Base-by-base conservation (phyloP, 92 coral and sea anemone genomes). In the Blastomussa wellsi region DNA sequence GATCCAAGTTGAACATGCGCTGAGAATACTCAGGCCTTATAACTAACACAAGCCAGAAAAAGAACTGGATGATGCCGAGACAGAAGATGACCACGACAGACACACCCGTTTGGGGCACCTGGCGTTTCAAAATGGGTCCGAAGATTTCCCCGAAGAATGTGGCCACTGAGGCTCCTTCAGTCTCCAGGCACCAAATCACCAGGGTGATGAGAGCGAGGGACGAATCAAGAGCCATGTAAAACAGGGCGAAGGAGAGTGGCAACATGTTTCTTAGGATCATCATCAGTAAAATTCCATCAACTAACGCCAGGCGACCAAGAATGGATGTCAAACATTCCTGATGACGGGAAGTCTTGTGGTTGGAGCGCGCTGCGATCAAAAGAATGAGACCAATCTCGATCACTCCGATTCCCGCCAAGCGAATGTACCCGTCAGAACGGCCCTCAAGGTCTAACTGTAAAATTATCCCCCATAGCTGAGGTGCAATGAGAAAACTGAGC, bases 351-450 rank as follows among this genome's bases (percentile, higher is more conserved):
- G 67, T 65, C 73, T 79, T 68, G 77, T 49, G 84, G 19, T 76
- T 90, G 77, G 90, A 62, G 19, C 92, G 85, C 4, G 92, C 87
- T 37, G 65, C 41, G n/a, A 81, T 72, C 17, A 81, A 16, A 10
- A 80, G 55, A 48, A 76, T 35, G 68, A 77, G 20, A 35, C 86
- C 92, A 55, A 90, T 77, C 28, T 41, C 66, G 7, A 76, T 26
- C 76, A 90, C 20, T 11, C 78, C 90, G 12, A 59, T 49, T 7
- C 83, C 84, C 19, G 44, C 49, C 19, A 90, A 68, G 26, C 85
- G 79, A 44, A 86, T 31, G 71, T 79, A 86, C 71, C 90, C 92
- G 42, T 71, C 81, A 44, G 86, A 78, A 33, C 84, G 85, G 66
- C 71, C 83, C 36, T 71, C 36, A 39, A 90, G 49, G 29, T 90